phyloP scores from a whole-genome alignment of 2,113 vertebrate species.

The Climacteris rufus region DNA sequence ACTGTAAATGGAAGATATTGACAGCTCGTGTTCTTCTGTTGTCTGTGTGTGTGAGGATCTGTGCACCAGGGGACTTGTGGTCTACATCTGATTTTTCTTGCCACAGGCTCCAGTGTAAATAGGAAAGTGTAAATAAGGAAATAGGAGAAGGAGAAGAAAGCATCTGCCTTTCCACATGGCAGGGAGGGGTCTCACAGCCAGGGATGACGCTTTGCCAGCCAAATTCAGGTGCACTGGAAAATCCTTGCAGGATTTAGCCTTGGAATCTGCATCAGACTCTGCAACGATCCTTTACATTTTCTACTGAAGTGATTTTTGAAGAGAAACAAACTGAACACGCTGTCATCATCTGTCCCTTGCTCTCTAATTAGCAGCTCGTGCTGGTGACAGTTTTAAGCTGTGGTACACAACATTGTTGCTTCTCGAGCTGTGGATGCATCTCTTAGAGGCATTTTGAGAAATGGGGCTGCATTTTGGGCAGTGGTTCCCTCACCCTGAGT shows the following conservation, averaged over 20 bases:
- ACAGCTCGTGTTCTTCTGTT: background rate
- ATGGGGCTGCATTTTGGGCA: background rate
- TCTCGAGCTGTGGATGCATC: background rate
- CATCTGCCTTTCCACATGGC: background rate
- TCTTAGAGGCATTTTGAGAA: background rate
- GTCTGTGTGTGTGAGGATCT: background rate
- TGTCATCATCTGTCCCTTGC: background rate
- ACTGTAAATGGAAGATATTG: background rate
- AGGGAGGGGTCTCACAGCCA: background rate
- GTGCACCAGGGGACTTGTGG: accelerated
- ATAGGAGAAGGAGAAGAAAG: background rate
- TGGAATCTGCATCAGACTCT: background rate
- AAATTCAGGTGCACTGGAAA: no score
- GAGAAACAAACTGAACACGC: accelerated
- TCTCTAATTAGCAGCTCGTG: background rate
- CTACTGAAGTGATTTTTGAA: background rate
- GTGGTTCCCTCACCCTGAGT: background rate
- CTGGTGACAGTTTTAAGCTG: background rate
- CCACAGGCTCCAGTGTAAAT: background rate
- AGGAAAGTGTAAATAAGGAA: no score
- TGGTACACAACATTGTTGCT: background rate
- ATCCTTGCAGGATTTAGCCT: background rate
- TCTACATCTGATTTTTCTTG: background rate
- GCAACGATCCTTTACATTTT: background rate
- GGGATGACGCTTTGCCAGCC: background rate